Evolutionary conservation across 1,140 invertebrate species (phyloP), one percentile per base, ranked within the genome.

Genomic region (Drosophila willistoni): DNA sequence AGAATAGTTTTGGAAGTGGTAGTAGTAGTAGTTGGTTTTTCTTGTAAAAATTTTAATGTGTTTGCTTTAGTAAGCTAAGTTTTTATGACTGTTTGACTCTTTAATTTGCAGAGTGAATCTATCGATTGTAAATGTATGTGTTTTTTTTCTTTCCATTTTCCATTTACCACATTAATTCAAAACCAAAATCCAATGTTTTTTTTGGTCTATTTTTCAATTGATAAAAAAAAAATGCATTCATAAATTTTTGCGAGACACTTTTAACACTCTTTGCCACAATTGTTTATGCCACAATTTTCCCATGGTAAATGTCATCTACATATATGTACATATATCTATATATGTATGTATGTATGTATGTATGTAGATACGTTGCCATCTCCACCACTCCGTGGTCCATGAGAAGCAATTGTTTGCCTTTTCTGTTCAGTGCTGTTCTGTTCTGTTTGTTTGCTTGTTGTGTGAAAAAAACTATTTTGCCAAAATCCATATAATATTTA

Each of bases 361-460:
- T 47, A 47, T 19, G 34, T 36, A 12, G 44, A 47, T 19, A 47
- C 7, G 7, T 19, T 42, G 34, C 13, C 17, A 10, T 1, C 19
- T 9, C 44, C 10, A 36, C 44, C 44, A 9, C 2, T 7, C 44
- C 14, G 7, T 9, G 12, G 12, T 39, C 12, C 36, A 51, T 51
- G 19, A 51, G 10, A 51, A 19, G n/a, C 44, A 51, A 22, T 51
- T 51, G 44, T 51, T 85, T 85, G 82, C 78, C 78, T 81, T 81
- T 61, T 61, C 68, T 62, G 72, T 62, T 73, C 44, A 9, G 7
- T 47, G 14, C 39, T n/a, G 25, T 22, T 51, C 39, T n/a, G 25
- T 22, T 51, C 29, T 29, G 29, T 41, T 55, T 22, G 19, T 41
- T 55, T 22, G 19, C 42, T 57, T 42, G 22, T 41, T 29, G 47